Percentiles rank a stretch among this genome's conserved stretches.
Conservation (phyloP, 2,888 invertebrate genomes). For the Parochlus steinenii region DNA sequence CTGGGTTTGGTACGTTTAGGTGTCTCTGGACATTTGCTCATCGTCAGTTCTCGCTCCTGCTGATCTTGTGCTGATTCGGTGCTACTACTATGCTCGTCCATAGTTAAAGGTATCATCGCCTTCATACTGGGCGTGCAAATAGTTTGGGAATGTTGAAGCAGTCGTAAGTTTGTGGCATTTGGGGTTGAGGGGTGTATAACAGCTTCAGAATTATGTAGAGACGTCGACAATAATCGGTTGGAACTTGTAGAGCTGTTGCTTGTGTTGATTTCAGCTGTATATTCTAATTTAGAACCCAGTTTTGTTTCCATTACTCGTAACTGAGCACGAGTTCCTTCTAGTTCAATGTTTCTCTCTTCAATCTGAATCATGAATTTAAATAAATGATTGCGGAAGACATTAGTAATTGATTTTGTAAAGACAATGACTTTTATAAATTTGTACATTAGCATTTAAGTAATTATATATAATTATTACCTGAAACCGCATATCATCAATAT, state of each 20-base stretch:
- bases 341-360: slow-evolving; percentile 65
- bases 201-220: slow-evolving; percentile 16
- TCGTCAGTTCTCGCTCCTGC: slow-evolving; percentile 24
- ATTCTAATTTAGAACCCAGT: slow-evolving; percentile 16
- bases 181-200: slow-evolving; percentile 14
- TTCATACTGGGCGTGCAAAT: slow-evolving; percentile 39
- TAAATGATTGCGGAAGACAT: slow-evolving; percentile 18
- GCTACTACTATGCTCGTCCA: slow-evolving; percentile 41
- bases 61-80: slow-evolving; percentile 48
- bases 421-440: slow-evolving; percentile 4
- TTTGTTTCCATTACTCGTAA: slow-evolving; percentile 52
- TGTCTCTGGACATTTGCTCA: slow-evolving; percentile 15
- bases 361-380: no score
- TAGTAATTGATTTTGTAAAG: slow-evolving; percentile 9
- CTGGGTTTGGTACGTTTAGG: slow-evolving; percentile 35
- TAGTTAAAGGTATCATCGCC: slow-evolving; percentile 37
- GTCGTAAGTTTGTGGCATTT: slow-evolving; percentile 1
- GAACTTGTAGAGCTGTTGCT: slow-evolving; percentile 14
- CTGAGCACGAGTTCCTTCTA: slow-evolving; percentile 65
- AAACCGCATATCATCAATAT: slow-evolving; percentile 67
- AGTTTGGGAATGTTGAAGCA: slow-evolving; percentile 3
- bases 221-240: slow-evolving; percentile 14
- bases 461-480: slow-evolving; percentile 36
- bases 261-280: no score
- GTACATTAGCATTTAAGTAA: no score